phyloP scores from a whole-genome alignment of 2,797 vertebrate species.

The Periophthalmus magnuspinnatus region DNA sequence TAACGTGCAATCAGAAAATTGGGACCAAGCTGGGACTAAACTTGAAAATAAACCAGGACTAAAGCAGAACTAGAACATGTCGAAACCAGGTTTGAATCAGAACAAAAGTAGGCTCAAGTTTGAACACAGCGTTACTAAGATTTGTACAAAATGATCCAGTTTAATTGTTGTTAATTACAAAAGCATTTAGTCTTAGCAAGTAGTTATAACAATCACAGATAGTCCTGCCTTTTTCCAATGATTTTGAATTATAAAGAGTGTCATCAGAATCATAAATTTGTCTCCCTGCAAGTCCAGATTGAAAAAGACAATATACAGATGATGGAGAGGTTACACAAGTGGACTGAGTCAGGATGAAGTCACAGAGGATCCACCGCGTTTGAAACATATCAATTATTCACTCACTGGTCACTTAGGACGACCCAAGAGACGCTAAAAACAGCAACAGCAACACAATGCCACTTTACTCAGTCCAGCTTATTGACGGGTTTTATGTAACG shows the following conservation, averaged over 20 bases:
- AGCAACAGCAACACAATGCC: slow-evolving; percentile 53
- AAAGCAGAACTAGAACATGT: too few relatives aligned
- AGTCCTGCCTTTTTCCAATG: too few relatives aligned
- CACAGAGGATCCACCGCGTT: slow-evolving; percentile 59
- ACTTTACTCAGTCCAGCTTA: slow-evolving; percentile 39
- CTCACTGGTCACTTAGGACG: slow-evolving; percentile 59
- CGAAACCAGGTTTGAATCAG: too few relatives aligned
- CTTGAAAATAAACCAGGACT: too few relatives aligned
- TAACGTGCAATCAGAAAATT: neutral
- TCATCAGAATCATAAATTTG: too few relatives aligned
- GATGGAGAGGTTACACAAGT: slow-evolving; percentile 39
- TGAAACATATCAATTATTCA: slow-evolving; percentile 69
- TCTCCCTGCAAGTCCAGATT: too few relatives aligned
- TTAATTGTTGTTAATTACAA: neutral
- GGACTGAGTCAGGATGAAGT: slow-evolving; percentile 55
- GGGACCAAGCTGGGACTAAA: too few relatives aligned
- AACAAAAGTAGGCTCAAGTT: too few relatives aligned
- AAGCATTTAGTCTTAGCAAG: neutral
- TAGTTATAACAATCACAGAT: too few relatives aligned
- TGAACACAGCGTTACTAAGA: too few relatives aligned
- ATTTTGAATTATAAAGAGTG: too few relatives aligned
- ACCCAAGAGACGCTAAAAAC: slow-evolving; percentile 59
- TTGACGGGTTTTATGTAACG: slow-evolving; percentile 48
- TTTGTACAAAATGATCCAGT: neutral
- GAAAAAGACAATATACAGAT: neutral